These are phyloP conservation scores for Rhynchophorus ferrugineus DNA, from an alignment of 1,140 invertebrate genomes.

Conservation along the genomic window DNA sequence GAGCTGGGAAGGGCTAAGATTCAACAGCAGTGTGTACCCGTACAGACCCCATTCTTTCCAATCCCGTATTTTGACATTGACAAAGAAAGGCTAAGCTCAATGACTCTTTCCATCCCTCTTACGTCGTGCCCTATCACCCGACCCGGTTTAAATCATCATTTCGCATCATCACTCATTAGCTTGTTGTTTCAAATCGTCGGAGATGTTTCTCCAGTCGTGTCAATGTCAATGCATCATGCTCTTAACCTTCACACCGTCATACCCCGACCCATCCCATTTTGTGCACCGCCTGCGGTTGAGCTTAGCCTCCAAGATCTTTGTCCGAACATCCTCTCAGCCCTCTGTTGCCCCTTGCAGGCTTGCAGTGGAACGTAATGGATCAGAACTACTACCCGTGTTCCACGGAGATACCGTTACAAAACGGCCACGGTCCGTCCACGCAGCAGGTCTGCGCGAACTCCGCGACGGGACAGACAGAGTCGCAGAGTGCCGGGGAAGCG, in stretches of 20 bases:
- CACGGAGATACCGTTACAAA: slow-evolving; percentile 41
- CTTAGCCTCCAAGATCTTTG: slow-evolving; percentile 30
- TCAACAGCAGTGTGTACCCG: slow-evolving; percentile 37
- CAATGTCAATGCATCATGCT: neutral
- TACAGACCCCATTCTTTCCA: slow-evolving; percentile 13
- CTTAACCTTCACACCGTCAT: neutral
- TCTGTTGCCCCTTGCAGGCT: slow-evolving; percentile 48
- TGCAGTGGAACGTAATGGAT: slow-evolving; percentile 63
- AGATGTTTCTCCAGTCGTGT: neutral
- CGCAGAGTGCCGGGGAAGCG: neutral
- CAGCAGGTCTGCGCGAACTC: neutral
- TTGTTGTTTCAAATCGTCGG: neutral
- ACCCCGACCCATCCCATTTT: neutral
- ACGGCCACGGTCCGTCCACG: slow-evolving; percentile 32
- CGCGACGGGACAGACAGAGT: neutral
- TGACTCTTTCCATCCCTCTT: slow-evolving; percentile 2
- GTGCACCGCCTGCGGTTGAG: slow-evolving; percentile 37
- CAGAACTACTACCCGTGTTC: slow-evolving; percentile 54
- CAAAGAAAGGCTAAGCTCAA: slow-evolving; percentile 36
- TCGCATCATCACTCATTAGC: too few species aligned
- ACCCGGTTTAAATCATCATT: too few species aligned
- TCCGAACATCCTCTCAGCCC: slow-evolving; percentile 4
- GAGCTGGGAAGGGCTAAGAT: slow-evolving; percentile 33
- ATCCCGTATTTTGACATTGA: slow-evolving; percentile 21
- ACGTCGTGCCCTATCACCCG: neutral